phyloP scores from a whole-genome alignment of 2,888 invertebrate genomes.

The Drosophila kuntzei region DNA sequence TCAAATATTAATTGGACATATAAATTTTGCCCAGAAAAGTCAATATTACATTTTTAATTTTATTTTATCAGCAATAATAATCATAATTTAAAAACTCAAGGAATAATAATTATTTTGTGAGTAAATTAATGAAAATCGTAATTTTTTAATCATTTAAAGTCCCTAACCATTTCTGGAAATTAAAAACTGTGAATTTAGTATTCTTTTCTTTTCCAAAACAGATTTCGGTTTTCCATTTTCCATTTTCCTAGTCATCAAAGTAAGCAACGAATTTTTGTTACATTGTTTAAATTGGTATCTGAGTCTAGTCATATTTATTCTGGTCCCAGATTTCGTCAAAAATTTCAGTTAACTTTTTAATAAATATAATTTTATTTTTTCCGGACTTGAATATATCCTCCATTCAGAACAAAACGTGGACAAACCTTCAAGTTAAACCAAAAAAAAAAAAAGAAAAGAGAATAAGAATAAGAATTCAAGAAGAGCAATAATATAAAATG shows the following conservation, averaged over 20 bases:
- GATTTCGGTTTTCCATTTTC: background rate
- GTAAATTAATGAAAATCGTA: no score
- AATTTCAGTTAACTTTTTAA: conserved; percentile 21
- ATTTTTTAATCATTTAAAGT: no score
- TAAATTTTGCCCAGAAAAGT: no score
- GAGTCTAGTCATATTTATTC: conserved; percentile 13
- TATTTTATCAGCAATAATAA: no score
- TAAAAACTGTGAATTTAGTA: no score
- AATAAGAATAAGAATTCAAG: background rate
- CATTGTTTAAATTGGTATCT: conserved; percentile 1
- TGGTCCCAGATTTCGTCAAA: conserved; percentile 18
- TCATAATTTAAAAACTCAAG: no score
- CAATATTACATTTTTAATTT: no score
- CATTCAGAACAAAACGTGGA: background rate
- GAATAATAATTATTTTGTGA: no score
- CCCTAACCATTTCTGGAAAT: no score
- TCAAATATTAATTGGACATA: no score
- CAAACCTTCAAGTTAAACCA: background rate
- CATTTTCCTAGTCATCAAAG: conserved; percentile 10
- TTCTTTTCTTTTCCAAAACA: no score
- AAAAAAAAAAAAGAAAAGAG: background rate
- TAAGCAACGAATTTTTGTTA: conserved; percentile 1
- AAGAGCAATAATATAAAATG: conserved; percentile 21
- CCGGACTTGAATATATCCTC: conserved; percentile 7
- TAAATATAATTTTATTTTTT: conserved; percentile 15